phyloP scores from a whole-genome alignment of 2,797 vertebrate species.

The Tenualosa thibaudeaui region DNA sequence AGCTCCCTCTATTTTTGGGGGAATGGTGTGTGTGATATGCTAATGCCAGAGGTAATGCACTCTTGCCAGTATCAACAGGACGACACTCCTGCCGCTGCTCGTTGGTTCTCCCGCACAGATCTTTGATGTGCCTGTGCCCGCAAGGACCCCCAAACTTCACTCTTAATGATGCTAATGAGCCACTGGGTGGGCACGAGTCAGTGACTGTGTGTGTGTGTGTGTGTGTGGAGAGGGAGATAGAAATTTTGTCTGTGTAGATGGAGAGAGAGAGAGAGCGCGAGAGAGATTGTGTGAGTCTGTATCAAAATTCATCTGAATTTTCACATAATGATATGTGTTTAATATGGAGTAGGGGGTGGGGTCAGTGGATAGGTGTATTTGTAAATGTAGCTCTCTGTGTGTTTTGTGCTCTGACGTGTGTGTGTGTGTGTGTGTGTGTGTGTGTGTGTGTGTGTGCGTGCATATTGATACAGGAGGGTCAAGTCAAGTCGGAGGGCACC shows the following conservation, averaged over 20 bases:
- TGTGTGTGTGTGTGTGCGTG: slow-evolving; percentile 25
- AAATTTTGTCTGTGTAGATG: background rate
- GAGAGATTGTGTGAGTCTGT: background rate
- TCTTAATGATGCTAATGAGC: background rate
- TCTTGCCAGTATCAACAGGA: slow-evolving; percentile 19
- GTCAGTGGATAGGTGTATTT: background rate
- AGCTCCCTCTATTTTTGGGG: background rate
- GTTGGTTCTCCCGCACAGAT: background rate
- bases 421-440: slow-evolving; percentile 27
- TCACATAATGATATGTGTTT: background rate
- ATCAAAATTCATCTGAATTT: background rate
- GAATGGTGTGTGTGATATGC: background rate
- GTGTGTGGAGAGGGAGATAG: background rate
- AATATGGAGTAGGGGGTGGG: background rate
- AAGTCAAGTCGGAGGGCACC: slow-evolving; percentile 71
- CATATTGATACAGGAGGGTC: slow-evolving; percentile 66
- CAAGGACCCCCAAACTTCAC: background rate
- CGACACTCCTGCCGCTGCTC: background rate
- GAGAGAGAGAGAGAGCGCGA: background rate
- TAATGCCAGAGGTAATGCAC: background rate
- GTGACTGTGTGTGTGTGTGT: background rate
- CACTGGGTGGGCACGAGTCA: background rate
- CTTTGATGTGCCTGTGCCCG: slow-evolving; percentile 8
- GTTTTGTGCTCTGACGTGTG: slow-evolving; percentile 33
- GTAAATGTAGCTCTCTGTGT: background rate